Conservation (phyloP, 1,140 invertebrate genomes). For the Zaprionus capensis region DNA sequence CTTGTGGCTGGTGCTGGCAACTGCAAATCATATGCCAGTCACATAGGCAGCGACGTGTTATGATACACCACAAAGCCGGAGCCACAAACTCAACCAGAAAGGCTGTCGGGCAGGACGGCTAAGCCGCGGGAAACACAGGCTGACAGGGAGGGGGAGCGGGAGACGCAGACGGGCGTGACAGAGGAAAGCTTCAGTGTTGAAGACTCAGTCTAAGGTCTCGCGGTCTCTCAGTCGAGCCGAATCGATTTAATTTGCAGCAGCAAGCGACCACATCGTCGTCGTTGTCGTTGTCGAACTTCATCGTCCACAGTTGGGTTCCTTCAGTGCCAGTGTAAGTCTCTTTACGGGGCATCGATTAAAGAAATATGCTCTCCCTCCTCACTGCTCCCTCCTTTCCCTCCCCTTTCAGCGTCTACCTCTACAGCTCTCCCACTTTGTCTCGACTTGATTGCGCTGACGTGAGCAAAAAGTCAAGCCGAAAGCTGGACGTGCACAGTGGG, state of each 20-base stretch:
- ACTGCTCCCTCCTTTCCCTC: background rate
- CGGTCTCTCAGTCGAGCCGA: slow-evolving; percentile 38
- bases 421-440: slow-evolving; percentile 24
- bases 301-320: slow-evolving; percentile 3
- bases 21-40: slow-evolving; percentile 74
- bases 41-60: slow-evolving; percentile 76
- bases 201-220: background rate
- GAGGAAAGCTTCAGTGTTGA: background rate
- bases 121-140: background rate
- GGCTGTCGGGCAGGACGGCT: slow-evolving; percentile 51
- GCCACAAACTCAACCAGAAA: slow-evolving; percentile 54
- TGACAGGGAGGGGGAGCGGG: background rate
- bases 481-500: slow-evolving; percentile 5
- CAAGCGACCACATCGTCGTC: slow-evolving; percentile 8
- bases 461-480: slow-evolving; percentile 47
- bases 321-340: slow-evolving; percentile 48
- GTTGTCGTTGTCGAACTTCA: background rate
- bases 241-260: slow-evolving; percentile 78
- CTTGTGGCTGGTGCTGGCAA: slow-evolving; percentile 18
- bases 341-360: slow-evolving; percentile 73
- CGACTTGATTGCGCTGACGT: slow-evolving; percentile 74
- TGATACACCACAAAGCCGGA: slow-evolving; percentile 59
- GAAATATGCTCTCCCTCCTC: slow-evolving; percentile 32
- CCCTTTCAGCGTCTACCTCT: background rate
- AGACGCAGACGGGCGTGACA: too few relatives aligned